Evolutionary conservation across 1,140 invertebrate species (phyloP), one percentile per base, ranked within the genome.

Genomic region (Aphelinus atriplicis): DNA sequence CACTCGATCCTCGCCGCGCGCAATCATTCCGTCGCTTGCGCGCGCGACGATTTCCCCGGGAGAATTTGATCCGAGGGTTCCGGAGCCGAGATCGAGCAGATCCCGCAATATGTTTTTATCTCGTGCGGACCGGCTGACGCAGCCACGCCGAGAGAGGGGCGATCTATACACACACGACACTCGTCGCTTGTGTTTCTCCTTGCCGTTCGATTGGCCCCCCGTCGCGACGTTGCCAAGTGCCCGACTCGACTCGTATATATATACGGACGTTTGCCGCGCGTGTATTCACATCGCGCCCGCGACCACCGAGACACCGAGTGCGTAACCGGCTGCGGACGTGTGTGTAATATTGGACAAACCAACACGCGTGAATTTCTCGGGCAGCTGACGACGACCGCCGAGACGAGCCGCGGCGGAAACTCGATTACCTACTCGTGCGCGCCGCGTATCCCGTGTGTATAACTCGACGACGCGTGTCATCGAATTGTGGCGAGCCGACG

Each of bases 51-150:
- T 73, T 74, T 69, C 47, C 72, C 65, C 72, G 3, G n/a, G 71
- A 74, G 72, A 74, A 69, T 74, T 74, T 74, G 62, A 68, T 46
- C 62, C 5, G 3, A 2, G 46, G 6, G 51, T 51, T 26, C 3
- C 26, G 45, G 2, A 75, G 26, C 43, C 61, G 56, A 61, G 64
- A 67, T 65, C 65, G 70, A 73, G 26, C 47, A 26, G 70, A 61
- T 76, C n/a, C 26, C 55, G 58, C 71, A 73, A 73, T 74, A 70
- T 70, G 62, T 77, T 77, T 73, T 73, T 74, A 69, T 73, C 76
- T 9, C 60, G 46, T 77, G 55, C 68, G 26, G 50, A 9, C 4
- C 42, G 64, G 9, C 46, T 47, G 55, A 47, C n/a, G 65, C 66
- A 64, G 67, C 51, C 56, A 58, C 50, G 3, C 65, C 47, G n/a